Percentiles rank a stretch among this genome's conserved stretches.
Evolutionary conservation across 2,888 invertebrate genomes (phyloP).

Genomic region (Parnassius glacialis): DNA sequence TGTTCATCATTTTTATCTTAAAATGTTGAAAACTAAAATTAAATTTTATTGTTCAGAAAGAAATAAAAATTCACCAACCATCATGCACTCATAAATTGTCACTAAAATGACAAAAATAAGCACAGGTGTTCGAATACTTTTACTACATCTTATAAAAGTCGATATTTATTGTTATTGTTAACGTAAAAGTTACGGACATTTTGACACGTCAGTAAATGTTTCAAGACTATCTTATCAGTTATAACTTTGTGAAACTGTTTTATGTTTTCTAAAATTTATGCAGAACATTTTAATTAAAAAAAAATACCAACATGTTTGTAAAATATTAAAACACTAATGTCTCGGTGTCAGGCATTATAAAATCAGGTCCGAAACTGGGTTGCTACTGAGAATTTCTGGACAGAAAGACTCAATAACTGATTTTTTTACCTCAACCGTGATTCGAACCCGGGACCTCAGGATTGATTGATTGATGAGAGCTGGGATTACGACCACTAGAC

Average conservation of each 20-base stretch:
- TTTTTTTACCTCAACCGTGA: too few relatives aligned
- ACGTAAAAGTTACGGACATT: constrained; percentile 31
- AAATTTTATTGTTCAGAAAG: constrained; percentile 11
- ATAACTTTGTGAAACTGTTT: constrained; percentile 6
- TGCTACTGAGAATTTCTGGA: too few relatives aligned
- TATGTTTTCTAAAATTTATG: too few relatives aligned
- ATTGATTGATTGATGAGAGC: too few relatives aligned
- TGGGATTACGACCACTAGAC: too few relatives aligned
- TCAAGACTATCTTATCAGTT: constrained; percentile 26
- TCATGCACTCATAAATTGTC: constrained; percentile 26
- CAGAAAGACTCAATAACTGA: too few relatives aligned
- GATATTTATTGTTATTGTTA: constrained; percentile 31
- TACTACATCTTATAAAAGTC: constrained; percentile 32
- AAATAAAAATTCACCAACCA: constrained; percentile 18
- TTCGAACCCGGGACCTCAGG: too few relatives aligned
- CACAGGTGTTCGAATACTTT: constrained; percentile 27
- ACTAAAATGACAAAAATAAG: constrained; percentile 31
- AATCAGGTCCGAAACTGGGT: too few relatives aligned
- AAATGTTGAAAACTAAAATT: constrained; percentile 3
- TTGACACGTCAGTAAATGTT: constrained; percentile 28
- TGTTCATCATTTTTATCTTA: constrained; percentile 12
- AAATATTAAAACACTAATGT: too few relatives aligned
- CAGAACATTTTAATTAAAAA: too few relatives aligned
- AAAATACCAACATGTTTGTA: too few relatives aligned
- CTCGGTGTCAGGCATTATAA: too few relatives aligned